Conservation (phyloP, 2,113 vertebrate species). For the Strix uralensis region DNA sequence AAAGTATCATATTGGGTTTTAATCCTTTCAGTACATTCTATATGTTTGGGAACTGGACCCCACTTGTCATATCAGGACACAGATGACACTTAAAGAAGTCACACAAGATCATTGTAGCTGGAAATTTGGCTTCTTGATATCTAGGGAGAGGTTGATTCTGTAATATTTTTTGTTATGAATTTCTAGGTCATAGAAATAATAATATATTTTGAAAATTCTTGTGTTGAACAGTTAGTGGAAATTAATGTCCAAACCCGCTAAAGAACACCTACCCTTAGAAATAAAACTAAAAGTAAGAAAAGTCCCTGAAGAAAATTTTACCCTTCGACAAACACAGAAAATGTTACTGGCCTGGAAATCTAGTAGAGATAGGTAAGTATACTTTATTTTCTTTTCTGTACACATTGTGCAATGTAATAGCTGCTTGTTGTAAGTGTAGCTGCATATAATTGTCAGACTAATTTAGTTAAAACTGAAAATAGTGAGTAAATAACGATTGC, state of each 20-base stretch:
- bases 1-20: not conserved
- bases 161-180: not conserved
- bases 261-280: not conserved
- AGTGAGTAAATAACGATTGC: not conserved
- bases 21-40: not conserved
- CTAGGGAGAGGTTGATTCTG: not conserved
- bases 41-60: not conserved
- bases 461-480: not conserved
- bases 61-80: not conserved
- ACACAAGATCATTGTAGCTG: not conserved
- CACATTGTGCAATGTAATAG: not conserved
- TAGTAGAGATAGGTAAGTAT: not conserved
- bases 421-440: not conserved
- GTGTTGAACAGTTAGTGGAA: not conserved
- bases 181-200: not conserved
- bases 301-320: not conserved
- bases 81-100: not conserved
- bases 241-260: not conserved
- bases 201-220: not conserved
- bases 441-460: not conserved
- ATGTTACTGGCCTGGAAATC: not conserved
- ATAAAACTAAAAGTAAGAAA: not conserved
- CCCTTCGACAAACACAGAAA: not conserved
- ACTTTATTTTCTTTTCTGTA: not conserved
- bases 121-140: not conserved